Evolutionary conservation across 1,140 invertebrate species (phyloP).

Genomic region (Sitodiplosis mosellana): DNA sequence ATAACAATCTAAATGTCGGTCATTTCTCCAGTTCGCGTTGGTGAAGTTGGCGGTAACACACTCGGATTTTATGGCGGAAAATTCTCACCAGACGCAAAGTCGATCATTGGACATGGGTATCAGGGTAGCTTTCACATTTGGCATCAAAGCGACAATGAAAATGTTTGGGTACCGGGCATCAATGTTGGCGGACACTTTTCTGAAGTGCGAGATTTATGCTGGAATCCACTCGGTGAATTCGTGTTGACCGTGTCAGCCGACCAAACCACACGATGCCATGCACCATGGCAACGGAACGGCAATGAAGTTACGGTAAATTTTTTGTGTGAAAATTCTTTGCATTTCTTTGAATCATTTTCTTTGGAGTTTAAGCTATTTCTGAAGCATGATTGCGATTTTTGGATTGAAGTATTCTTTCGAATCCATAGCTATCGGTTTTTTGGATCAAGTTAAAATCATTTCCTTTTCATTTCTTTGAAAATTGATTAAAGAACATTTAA

Average conservation of each 20-base stretch:
- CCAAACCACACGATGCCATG: slow-evolving; percentile 83
- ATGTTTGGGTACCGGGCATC: slow-evolving; percentile 49
- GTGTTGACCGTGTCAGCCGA: slow-evolving; percentile 62
- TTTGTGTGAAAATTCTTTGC: too few species aligned
- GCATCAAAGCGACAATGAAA: slow-evolving; percentile 34
- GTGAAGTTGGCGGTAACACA: slow-evolving; percentile 83
- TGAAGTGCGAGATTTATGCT: slow-evolving; percentile 64
- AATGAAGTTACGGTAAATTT: slow-evolving; percentile 6
- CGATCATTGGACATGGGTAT: slow-evolving; percentile 71
- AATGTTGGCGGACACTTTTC: slow-evolving; percentile 73
- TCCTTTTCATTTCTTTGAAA: too few species aligned
- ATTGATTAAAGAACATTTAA: too few species aligned
- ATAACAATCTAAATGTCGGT: too few species aligned
- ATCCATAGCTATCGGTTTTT: too few species aligned
- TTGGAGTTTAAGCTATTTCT: too few species aligned
- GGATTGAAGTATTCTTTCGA: slow-evolving; percentile 3
- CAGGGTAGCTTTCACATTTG: slow-evolving; percentile 91
- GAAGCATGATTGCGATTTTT: background rate
- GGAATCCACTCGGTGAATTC: slow-evolving; percentile 61
- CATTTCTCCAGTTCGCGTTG: slow-evolving; percentile 58
- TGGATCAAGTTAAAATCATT: too few species aligned
- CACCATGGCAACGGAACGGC: slow-evolving; percentile 41
- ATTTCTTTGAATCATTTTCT: too few species aligned
- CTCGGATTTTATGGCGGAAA: slow-evolving; percentile 81
- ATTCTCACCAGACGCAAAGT: slow-evolving; percentile 47